phyloP scores from a whole-genome alignment of 2,113 vertebrate species.

The Mus pahari region DNA sequence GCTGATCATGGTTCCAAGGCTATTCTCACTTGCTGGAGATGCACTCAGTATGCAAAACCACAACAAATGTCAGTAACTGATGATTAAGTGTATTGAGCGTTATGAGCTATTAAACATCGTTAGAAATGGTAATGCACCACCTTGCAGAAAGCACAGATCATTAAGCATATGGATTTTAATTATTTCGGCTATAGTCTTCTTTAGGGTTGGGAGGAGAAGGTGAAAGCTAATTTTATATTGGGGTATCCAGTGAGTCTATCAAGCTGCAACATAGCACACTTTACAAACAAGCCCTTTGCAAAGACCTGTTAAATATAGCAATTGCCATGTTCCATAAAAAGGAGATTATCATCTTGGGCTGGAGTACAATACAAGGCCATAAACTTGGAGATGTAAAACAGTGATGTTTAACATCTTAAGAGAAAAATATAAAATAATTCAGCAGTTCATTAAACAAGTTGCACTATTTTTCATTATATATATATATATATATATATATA shows the following conservation, averaged over 20 bases:
- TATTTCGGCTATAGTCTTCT: conserved; percentile 77
- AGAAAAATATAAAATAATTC: not conserved
- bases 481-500: not conserved
- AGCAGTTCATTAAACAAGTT: not conserved
- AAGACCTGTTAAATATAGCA: conserved; percentile 58
- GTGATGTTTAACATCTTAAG: not conserved
- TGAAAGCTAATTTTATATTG: conserved; percentile 26
- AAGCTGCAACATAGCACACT: conserved; percentile 26
- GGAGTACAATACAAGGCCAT: not conserved
- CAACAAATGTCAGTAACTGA: conserved; percentile 68
- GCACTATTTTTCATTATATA: not conserved
- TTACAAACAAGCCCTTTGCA: conserved; percentile 59
- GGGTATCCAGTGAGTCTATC: conserved; percentile 61
- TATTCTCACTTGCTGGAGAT: not conserved
- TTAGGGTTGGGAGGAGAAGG: conserved; percentile 58
- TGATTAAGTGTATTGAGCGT: conserved; percentile 69
- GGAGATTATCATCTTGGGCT: not conserved
- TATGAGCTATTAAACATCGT: conserved; percentile 67
- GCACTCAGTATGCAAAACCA: conserved; percentile 42
- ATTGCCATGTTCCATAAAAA: not conserved
- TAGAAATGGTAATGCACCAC: conserved; percentile 58
- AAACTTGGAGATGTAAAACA: conserved; percentile 21
- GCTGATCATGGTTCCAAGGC: not conserved
- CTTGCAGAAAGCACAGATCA: conserved; percentile 77
- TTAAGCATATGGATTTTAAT: conserved; percentile 83